Base-by-base conservation (phyloP, 1,140 invertebrate species). In the Pseudomyrmex pallidus region DNA sequence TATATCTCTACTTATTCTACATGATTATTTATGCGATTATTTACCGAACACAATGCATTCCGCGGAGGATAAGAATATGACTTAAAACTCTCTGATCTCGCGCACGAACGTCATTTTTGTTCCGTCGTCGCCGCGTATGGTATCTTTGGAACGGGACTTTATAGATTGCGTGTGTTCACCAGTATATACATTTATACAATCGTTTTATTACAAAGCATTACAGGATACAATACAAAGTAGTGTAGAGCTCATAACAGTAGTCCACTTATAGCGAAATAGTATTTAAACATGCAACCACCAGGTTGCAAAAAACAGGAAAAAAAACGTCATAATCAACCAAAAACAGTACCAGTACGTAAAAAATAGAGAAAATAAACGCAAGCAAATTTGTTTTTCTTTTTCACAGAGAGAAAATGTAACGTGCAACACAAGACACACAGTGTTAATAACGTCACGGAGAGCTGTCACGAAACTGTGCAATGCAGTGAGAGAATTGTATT, bases 201-300 rank as follows among this genome's bases (percentile, higher is more conserved):
- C 83, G 85, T 91, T 52, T 92, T 88, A 91, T 89, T 91, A 89
- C 89, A 89, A 87, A 90, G 84, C 87, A 91, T 91, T 91, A 91
- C 88, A 90, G 62, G 62, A 90, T 90, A 91, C 87, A 92, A 92
- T 92, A 93, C 92, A 93, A 91, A 92, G 90, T 93, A 93, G 91
- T 68, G 91, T 93, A 93, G 93, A 87, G 85, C 90, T 85, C 91
- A 92, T 93, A 93, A 92, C 82, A 89, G 88, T 93, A 93, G 91
- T 93, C 90, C 93, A 93, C 89, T 90, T 35, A 92, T 93, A 93
- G 92, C 92, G 92, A 92, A 93, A 93, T 93, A 93, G 92, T 90
- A 76, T 90, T 91, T 91, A 92, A 92, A 89, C 72, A 86, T 84
- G 85, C 76, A 78, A 85, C 83, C 84, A 87, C 44, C 35, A 63